Evolutionary conservation across 2,113 vertebrate species (phyloP).

Genomic region (Corvus moneduloides): DNA sequence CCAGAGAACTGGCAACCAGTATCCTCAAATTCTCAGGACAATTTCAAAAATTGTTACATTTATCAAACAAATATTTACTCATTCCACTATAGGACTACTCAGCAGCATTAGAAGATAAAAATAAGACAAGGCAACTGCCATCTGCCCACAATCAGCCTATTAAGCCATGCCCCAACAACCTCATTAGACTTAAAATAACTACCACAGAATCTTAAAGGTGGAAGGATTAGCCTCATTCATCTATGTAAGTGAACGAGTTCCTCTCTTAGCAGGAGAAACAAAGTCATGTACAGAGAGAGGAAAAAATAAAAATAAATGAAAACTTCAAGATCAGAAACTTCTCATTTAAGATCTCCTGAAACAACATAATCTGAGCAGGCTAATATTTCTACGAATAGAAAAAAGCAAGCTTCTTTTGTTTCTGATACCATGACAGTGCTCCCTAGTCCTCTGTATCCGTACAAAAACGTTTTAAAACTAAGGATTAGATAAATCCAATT

Average conservation of each 20-base stretch:
- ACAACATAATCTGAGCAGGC: not conserved
- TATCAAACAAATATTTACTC: conserved; percentile 3
- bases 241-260: not conserved
- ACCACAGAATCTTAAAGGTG: conserved; percentile 38
- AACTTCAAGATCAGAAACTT: not conserved
- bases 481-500: conserved; percentile 31
- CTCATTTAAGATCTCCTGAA: not conserved
- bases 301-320: rapidly evolving
- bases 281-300: not conserved
- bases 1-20: not conserved
- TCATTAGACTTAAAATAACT: conserved; percentile 68
- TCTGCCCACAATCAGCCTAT: conserved; percentile 48
- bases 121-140: conserved; percentile 35
- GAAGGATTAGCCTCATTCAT: conserved; percentile 40
- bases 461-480: not conserved
- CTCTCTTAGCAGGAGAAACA: not conserved
- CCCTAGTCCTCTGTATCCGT: rapidly evolving
- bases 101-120: conserved; percentile 44
- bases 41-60: not conserved
- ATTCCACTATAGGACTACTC: not conserved
- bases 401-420: not conserved
- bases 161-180: conserved; percentile 58
- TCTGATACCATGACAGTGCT: not conserved
- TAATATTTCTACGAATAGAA: not conserved
- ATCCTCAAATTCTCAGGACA: not conserved